A percentile compares a stretch with the other conserved stretches of the same genome.
Conservation (phyloP, 1,140 invertebrate species). For the Pseudomyrmex cubaensis region DNA sequence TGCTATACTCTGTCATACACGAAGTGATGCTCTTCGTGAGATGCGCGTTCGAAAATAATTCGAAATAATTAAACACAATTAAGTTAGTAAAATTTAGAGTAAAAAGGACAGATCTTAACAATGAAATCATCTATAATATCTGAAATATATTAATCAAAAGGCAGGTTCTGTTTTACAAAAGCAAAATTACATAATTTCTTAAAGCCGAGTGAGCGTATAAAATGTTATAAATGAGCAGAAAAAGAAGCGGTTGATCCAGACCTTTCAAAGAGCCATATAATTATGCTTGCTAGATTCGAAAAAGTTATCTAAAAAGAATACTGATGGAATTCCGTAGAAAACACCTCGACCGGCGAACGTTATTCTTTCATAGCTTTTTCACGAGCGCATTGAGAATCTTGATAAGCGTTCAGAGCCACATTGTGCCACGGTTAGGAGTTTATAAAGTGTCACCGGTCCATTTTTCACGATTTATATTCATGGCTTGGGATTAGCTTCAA, state of each 20-base stretch:
- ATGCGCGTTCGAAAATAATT: neutral
- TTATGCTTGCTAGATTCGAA: conserved; percentile 22
- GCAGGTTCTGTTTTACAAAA: no score
- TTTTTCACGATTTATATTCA: conserved; percentile 55
- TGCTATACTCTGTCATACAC: neutral
- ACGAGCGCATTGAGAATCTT: conserved; percentile 40
- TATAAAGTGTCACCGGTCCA: conserved; percentile 58
- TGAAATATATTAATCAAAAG: no score
- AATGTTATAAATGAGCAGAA: conserved; percentile 8
- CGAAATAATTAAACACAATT: conserved; percentile 6
- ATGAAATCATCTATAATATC: neutral
- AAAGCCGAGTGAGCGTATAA: neutral
- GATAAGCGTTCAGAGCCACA: conserved; percentile 41
- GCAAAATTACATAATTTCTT: neutral
- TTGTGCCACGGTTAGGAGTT: conserved; percentile 53
- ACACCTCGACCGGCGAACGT: neutral
- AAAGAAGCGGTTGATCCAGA: neutral
- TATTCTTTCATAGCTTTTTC: conserved; percentile 40
- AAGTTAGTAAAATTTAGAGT: neutral
- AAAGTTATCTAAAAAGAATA: conserved; percentile 43
- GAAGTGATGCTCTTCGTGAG: neutral
- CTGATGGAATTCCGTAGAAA: conserved; percentile 34
- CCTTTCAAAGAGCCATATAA: neutral
- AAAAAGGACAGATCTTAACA: neutral
- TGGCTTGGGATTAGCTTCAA: conserved; percentile 34